Evolutionary conservation across 2,797 vertebrate genomes (phyloP).

Genomic region (Sebastes variabilis): DNA sequence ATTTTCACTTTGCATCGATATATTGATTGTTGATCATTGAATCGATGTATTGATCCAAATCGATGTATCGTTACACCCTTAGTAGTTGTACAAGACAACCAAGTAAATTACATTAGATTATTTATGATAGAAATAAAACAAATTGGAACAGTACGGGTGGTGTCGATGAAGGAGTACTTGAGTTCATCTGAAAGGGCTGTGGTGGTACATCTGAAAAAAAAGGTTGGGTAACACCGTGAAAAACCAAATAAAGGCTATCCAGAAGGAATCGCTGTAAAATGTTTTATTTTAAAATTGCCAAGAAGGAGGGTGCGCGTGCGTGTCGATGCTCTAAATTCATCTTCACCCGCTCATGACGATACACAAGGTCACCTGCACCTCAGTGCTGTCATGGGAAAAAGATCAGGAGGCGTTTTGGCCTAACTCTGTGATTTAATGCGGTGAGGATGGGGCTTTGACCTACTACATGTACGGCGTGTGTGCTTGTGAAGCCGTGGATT

Average conservation of each 20-base stretch:
- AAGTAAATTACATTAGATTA: not conserved
- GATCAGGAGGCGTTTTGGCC: constrained; percentile 44
- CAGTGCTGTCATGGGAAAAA: constrained; percentile 25
- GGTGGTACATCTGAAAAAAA: not conserved
- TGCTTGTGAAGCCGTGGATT: not conserved
- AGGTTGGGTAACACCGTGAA: not conserved
- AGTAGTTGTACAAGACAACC: not conserved
- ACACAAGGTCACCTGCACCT: constrained; percentile 40
- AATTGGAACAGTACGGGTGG: not conserved
- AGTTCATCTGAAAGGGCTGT: not conserved
- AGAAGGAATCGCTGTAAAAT: not conserved
- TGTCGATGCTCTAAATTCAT: constrained; percentile 25
- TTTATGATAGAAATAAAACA: not conserved
- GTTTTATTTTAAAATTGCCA: not conserved
- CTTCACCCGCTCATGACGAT: constrained; percentile 1
- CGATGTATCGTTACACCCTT: no score
- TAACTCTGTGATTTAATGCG: constrained; percentile 57
- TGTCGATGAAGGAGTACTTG: not conserved
- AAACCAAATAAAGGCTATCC: not conserved
- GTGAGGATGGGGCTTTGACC: constrained; percentile 28
- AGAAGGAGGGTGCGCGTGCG: not conserved
- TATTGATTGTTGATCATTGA: no score
- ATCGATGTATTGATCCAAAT: no score
- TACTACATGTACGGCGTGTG: constrained; percentile 4
- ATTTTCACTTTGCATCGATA: no score